These are phyloP conservation scores for Calephelis perditalis DNA, from an alignment of 2,888 invertebrate species.

Conservation along the genomic window DNA sequence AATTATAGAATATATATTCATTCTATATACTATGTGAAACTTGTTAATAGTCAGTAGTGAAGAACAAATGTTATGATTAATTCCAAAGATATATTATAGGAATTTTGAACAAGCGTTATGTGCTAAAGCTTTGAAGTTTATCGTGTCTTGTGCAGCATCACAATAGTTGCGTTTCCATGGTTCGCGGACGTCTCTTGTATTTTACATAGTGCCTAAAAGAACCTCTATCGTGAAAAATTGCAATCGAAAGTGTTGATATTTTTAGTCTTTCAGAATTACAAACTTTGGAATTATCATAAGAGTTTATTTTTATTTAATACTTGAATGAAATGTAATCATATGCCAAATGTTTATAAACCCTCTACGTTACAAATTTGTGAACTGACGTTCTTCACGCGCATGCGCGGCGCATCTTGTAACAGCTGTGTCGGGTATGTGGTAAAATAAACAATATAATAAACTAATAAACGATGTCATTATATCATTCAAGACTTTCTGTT, in stretches of 20 bases:
- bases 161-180: slow-evolving; percentile 22
- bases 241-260: slow-evolving; percentile 6
- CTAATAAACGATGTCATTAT: slow-evolving; percentile 45
- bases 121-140: slow-evolving; percentile 31
- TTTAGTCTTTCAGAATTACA: slow-evolving; percentile 51
- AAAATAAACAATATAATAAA: slow-evolving; percentile 13
- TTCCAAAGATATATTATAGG: slow-evolving; percentile 52
- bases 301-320: slow-evolving; percentile 52
- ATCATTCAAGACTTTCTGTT: slow-evolving; percentile 34
- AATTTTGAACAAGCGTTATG: slow-evolving; percentile 66
- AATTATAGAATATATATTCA: slow-evolving; percentile 9
- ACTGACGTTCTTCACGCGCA: slow-evolving; percentile 35
- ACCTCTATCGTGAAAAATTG: slow-evolving; percentile 44
- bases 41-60: slow-evolving; percentile 12
- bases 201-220: slow-evolving; percentile 64
- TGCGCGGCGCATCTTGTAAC: slow-evolving; percentile 10
- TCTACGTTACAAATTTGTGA: slow-evolving; percentile 57
- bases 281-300: slow-evolving; percentile 52
- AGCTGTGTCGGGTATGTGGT: not conserved
- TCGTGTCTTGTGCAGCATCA: slow-evolving; percentile 7
- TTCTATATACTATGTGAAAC: slow-evolving; percentile 14
- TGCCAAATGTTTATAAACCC: slow-evolving; percentile 65
- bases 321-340: slow-evolving; percentile 49
- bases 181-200: slow-evolving; percentile 22
- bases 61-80: slow-evolving; percentile 30